A percentile compares a stretch with the other conserved stretches of the same genome.
Evolutionary conservation across 2,113 vertebrate genomes (phyloP).

Genomic region (Acanthisitta chloris): DNA sequence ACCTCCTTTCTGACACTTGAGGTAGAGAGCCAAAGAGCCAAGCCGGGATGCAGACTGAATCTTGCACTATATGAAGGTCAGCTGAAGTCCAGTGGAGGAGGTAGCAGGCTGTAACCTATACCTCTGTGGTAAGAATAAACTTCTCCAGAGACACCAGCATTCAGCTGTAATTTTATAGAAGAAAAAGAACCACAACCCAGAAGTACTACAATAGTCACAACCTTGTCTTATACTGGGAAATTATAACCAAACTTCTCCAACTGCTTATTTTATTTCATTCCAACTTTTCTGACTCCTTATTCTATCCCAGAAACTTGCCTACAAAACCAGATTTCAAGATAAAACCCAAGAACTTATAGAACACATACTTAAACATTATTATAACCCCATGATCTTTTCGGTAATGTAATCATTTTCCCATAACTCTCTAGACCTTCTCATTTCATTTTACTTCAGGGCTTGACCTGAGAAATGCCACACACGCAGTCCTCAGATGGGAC

Average conservation of each 20-base stretch:
- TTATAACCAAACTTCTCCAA: background rate
- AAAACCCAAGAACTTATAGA: background rate
- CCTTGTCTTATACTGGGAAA: background rate
- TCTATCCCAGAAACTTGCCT: background rate
- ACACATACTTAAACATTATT: background rate
- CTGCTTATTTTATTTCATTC: background rate
- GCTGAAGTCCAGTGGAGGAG: background rate
- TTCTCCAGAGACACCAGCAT: background rate
- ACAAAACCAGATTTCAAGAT: background rate
- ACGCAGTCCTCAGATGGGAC: background rate
- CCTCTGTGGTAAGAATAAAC: background rate
- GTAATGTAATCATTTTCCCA: background rate
- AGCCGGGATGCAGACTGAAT: background rate
- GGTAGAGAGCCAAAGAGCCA: background rate
- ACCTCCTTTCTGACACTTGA: background rate
- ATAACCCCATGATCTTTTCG: background rate
- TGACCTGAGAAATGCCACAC: background rate
- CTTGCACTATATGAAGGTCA: background rate
- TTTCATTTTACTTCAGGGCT: background rate
- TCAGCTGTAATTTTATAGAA: background rate
- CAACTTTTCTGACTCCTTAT: background rate
- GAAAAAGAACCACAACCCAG: background rate
- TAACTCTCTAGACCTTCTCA: background rate
- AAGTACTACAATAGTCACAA: background rate
- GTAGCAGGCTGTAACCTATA: background rate